These are phyloP conservation scores for Epizoanthus scotinus DNA, from an alignment of 92 coral and sea anemone species.

Conservation along the genomic window DNA sequence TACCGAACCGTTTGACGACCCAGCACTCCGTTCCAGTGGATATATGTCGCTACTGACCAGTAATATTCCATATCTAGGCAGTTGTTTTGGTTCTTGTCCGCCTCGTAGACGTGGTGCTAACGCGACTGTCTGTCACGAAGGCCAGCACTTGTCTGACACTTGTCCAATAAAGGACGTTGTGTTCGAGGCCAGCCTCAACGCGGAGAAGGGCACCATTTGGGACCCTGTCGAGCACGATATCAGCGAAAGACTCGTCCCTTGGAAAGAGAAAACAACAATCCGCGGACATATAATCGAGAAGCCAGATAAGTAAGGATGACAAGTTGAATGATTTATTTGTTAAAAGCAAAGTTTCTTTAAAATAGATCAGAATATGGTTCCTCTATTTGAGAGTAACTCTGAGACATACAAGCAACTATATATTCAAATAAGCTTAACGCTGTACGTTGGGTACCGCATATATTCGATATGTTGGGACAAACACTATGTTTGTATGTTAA, in stretches of 20 bases:
- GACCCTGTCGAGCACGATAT: not conserved
- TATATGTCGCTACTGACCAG: not conserved
- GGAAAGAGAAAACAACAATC: not conserved
- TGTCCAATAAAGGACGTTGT: not conserved
- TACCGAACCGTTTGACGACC: not conserved
- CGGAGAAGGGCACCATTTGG: slow-evolving; percentile 1
- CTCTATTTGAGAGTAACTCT: too few species aligned
- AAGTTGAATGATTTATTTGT: not conserved
- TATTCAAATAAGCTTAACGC: too few species aligned
- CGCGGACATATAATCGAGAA: not conserved
- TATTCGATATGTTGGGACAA: too few species aligned
- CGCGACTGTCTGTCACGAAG: too few species aligned
- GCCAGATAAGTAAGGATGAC: not conserved
- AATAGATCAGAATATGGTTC: too few species aligned
- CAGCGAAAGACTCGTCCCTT: not conserved
- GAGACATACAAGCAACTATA: too few species aligned
- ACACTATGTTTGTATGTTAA: too few species aligned
- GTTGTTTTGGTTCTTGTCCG: not conserved
- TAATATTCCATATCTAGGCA: not conserved
- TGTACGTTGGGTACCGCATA: too few species aligned
- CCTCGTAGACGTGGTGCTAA: not conserved
- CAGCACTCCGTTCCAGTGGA: not conserved
- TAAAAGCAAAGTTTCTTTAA: too few species aligned
- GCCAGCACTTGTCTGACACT: not conserved
- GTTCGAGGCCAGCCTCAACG: not conserved